A percentile compares a stretch with the other conserved stretches of the same genome.
These are phyloP conservation scores for Stenopsyche tienmushanensis DNA, from an alignment of 1,140 invertebrate genomes.

Conservation along the genomic window DNA sequence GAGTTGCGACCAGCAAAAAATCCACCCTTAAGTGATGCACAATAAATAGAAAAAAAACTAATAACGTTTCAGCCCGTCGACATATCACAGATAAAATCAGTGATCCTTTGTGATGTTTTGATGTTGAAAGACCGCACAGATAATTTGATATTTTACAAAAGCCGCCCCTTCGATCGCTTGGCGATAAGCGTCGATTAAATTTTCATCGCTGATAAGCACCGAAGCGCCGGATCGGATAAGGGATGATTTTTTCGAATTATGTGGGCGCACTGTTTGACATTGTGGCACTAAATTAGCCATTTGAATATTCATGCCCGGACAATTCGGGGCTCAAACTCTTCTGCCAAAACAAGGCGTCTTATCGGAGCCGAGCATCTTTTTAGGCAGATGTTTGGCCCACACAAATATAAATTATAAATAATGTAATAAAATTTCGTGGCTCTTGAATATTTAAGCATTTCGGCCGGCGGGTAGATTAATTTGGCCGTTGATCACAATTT, in stretches of 20 bases:
- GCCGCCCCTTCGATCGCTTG: constrained; percentile 1
- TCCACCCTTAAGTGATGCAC: not conserved
- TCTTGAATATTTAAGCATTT: constrained; percentile 26
- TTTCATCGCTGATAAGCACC: constrained; percentile 32
- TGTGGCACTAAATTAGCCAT: constrained; percentile 23
- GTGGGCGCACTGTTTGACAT: constrained; percentile 38
- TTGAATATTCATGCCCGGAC: constrained; percentile 36
- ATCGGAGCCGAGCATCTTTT: constrained; percentile 26
- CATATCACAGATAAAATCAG: constrained; percentile 23
- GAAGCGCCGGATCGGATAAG: constrained; percentile 30
- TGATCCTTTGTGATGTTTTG: constrained; percentile 27
- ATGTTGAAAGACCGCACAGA: constrained; percentile 32
- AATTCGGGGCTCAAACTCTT: constrained; percentile 18
- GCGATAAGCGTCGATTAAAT: constrained; percentile 28
- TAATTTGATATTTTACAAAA: constrained; percentile 31
- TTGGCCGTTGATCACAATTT: no score
- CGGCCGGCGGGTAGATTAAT: constrained; percentile 26
- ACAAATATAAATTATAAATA: constrained; percentile 25
- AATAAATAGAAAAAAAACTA: not conserved
- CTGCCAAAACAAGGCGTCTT: constrained; percentile 33
- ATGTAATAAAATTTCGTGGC: constrained; percentile 28
- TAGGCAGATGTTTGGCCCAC: constrained; percentile 33
- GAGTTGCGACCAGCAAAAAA: constrained; percentile 11
- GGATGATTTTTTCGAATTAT: constrained; percentile 26
- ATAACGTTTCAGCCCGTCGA: constrained; percentile 16